Evolutionary conservation across 2,888 invertebrate species (phyloP), one percentile per base, ranked within the genome.

Genomic region (Phalera bucephala): DNA sequence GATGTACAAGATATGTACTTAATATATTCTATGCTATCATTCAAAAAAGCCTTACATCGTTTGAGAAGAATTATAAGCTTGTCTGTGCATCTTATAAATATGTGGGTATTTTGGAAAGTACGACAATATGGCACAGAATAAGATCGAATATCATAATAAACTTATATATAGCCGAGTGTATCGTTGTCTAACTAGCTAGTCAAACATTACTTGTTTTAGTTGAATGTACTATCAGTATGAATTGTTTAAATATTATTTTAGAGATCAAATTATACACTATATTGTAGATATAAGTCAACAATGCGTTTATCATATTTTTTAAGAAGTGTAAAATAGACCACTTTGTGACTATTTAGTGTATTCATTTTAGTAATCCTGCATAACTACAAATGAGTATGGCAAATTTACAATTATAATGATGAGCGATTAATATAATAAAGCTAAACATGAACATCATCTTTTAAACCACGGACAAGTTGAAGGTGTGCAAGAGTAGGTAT

Each of bases 241-340:
- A 55, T 55, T 57, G 59, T 50, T 60, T 40, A 40, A 45, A 39
- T 45, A 36, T 60, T 61, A 61, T 65, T 69, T 70, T 64, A 61
- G 52, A 59, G 28, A 60, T 52, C 30, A 53, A 56, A 53, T 55
- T 64, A 56, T 62, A 62, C 59, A 56, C 37, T 51, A 43, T 51
- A 64, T 50, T 52, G 41, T 58, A 56, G 52, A 54, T 50, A 36
- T 73, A 74, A 71, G 64, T 58, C 53, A 46, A 57, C 45, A 61
- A 52, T 66, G 62, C 65, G 64, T 70, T 77, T 69, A 75, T 70
- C 72, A 72, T 72, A 68, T 69, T 71, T 74, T 72, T 53, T 72
- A 73, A 72, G 54, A 62, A 73, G 68, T 77, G 72, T 74, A 76
- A 72, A 69, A 76, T 77, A 79, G 64, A 78, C 61, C 62, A 70